A percentile compares a stretch with the other conserved stretches of the same genome.
Evolutionary conservation across 2,113 vertebrate genomes (phyloP).

Genomic region (Myotis lucifugus): DNA sequence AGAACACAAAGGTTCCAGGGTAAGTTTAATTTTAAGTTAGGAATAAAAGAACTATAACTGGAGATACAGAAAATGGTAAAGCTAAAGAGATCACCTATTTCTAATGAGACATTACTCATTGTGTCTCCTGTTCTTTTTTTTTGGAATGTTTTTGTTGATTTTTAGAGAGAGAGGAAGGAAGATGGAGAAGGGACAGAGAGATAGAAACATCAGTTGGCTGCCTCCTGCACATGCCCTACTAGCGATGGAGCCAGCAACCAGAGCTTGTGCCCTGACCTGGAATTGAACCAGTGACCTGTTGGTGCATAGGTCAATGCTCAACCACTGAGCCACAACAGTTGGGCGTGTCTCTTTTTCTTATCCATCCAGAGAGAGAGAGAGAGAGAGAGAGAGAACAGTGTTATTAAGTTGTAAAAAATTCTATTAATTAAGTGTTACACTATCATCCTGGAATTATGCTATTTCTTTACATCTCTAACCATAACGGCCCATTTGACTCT

Average conservation of each 20-base stretch:
- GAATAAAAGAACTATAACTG: not conserved
- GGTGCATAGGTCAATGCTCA: no score
- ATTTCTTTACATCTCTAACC: not conserved
- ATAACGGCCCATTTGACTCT: not conserved
- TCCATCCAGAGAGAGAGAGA: not conserved
- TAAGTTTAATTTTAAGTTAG: not conserved
- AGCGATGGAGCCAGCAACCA: no score
- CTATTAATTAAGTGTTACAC: not conserved
- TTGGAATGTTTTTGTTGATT: no score
- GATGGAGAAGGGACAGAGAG: no score
- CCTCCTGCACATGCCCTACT: no score
- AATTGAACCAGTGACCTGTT: no score
- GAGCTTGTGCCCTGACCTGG: no score
- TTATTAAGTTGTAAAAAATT: not conserved
- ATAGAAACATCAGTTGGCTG: no score
- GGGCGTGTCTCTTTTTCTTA: not conserved
- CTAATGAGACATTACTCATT: not conserved
- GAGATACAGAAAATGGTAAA: not conserved
- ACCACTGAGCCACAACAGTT: no score
- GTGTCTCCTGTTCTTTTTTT: not conserved
- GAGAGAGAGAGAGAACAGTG: no score
- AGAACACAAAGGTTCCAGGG: not conserved
- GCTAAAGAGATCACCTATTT: not conserved
- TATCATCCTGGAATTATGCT: not conserved
- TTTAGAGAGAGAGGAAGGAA: no score